Evolutionary conservation across 2,113 vertebrate genomes (phyloP).

Genomic region (Cyanoderma ruficeps): DNA sequence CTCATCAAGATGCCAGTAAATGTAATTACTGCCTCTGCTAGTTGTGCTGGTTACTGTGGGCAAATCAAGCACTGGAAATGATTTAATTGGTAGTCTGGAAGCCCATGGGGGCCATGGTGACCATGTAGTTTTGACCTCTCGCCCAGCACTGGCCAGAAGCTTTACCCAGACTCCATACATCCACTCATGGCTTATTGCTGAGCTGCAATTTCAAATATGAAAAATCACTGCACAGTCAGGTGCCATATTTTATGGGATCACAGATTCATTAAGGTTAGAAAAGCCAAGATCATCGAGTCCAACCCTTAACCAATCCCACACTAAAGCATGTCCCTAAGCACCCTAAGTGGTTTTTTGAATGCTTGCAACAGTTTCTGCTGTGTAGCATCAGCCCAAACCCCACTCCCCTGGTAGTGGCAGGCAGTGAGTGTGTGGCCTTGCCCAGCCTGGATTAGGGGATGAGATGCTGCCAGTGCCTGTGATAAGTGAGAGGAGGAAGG

Average conservation of each 20-base stretch:
- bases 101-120: neutral
- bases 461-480: neutral
- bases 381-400: neutral
- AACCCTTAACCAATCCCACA: neutral
- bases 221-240: neutral
- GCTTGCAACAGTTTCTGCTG: neutral
- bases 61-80: neutral
- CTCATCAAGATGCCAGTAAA: neutral
- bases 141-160: neutral
- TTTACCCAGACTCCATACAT: neutral
- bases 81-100: slow-evolving; percentile 22
- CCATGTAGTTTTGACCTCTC: neutral
- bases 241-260: neutral
- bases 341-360: neutral
- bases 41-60: neutral
- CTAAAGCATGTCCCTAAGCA: neutral
- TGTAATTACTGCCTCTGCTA: neutral
- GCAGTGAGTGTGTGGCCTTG: neutral
- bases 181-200: neutral
- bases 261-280: neutral
- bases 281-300: neutral
- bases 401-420: fast-evolving
- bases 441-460: neutral
- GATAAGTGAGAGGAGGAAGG: neutral
- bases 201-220: neutral